Conservation (phyloP, 2,797 vertebrate species). For the Enteromius unitaeniatus region DNA sequence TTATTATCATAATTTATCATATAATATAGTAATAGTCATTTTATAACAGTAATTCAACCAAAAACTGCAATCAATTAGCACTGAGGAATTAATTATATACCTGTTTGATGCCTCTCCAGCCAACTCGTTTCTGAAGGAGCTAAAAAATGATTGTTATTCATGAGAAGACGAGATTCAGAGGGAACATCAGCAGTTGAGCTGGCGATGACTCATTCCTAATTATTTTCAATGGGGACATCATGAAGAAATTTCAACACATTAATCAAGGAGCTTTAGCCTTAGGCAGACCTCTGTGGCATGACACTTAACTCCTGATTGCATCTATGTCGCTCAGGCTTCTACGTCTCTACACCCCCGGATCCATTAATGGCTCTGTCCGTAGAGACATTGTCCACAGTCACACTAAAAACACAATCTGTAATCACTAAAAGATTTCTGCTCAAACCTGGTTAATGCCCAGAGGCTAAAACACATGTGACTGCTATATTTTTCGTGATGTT, state of each 20-base stretch:
- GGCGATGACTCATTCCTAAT: constrained; percentile 59
- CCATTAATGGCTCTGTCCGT: constrained; percentile 26
- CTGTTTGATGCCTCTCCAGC: background rate
- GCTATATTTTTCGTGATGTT: background rate
- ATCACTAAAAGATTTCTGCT: constrained; percentile 15
- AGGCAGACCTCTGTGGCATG: constrained; percentile 39
- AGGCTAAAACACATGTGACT: constrained; percentile 2
- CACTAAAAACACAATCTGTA: constrained; percentile 17
- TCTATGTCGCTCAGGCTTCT: constrained; percentile 8
- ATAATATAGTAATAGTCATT: background rate
- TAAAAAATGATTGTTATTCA: constrained; percentile 50
- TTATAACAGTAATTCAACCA: background rate
- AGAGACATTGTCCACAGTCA: background rate
- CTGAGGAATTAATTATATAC: constrained; percentile 14
- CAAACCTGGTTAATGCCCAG: background rate
- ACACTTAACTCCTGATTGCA: constrained; percentile 35
- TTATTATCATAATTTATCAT: background rate
- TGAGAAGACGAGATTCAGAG: constrained; percentile 34
- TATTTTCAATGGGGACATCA: constrained; percentile 50
- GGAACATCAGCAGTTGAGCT: constrained; percentile 40
- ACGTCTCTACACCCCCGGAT: constrained; percentile 28
- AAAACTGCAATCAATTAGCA: background rate
- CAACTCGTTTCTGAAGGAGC: constrained; percentile 14
- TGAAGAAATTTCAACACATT: constrained; percentile 50
- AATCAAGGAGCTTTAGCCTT: constrained; percentile 47